Evolutionary conservation across 2,113 vertebrate species (phyloP).

Genomic region (Onychostruthus taczanowskii): DNA sequence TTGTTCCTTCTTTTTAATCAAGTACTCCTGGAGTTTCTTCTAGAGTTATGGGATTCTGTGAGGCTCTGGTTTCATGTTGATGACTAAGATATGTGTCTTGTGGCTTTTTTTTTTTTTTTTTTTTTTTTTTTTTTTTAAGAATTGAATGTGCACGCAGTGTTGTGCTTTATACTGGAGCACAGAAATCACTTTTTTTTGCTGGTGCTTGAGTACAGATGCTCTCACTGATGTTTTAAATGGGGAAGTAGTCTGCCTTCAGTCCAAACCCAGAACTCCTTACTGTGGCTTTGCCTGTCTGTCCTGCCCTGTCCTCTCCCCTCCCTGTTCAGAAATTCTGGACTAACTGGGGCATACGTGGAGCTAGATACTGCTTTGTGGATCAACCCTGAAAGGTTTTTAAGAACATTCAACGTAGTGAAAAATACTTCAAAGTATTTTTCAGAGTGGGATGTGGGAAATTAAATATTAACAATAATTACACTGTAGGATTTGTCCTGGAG

Average conservation of each 20-base stretch:
- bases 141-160: not conserved
- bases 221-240: not conserved
- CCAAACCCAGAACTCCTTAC: not conserved
- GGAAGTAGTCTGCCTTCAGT: not conserved
- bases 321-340: not conserved
- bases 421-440: not conserved
- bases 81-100: not conserved
- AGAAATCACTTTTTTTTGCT: not conserved
- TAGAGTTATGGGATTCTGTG: not conserved
- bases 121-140: not conserved
- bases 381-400: not conserved
- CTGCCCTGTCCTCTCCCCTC: not conserved
- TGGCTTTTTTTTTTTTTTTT: not conserved
- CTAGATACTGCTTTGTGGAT: not conserved
- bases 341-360: not conserved
- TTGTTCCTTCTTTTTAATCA: not conserved
- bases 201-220: not conserved
- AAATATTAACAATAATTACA: not conserved
- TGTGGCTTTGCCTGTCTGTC: not conserved
- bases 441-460: not conserved
- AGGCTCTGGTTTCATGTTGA: not conserved
- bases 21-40: not conserved
- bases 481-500: not conserved
- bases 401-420: not conserved
- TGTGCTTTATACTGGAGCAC: not conserved